Conservation (phyloP, 2,888 invertebrate species). For the Orchestes rusci region DNA sequence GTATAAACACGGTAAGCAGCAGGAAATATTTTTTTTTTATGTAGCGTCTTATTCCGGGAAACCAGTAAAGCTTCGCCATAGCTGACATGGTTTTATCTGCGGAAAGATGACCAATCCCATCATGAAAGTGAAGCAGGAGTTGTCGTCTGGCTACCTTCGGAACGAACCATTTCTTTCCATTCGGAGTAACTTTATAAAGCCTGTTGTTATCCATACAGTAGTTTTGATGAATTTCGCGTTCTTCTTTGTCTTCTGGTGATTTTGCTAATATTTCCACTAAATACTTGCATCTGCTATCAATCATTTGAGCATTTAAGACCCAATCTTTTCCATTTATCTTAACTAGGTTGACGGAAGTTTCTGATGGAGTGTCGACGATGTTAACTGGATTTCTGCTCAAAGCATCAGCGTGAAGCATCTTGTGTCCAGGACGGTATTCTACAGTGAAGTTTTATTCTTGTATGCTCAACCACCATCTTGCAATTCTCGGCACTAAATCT, state of each 20-base stretch:
- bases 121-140: not conserved
- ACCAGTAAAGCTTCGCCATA: conserved; percentile 17
- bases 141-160: conserved; percentile 33
- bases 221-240: conserved; percentile 19
- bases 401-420: conserved; percentile 27
- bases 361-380: not conserved
- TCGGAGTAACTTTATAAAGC: conserved; percentile 23
- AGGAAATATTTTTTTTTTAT: conserved; percentile 2
- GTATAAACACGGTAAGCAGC: conserved; percentile 14
- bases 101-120: not conserved
- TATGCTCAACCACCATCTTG: conserved; percentile 27
- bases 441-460: conserved; percentile 27
- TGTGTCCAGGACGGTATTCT: conserved; percentile 22
- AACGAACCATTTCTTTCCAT: conserved; percentile 32
- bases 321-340: conserved; percentile 13
- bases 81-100: conserved; percentile 7
- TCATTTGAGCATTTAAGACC: conserved; percentile 8
- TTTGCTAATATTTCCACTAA: conserved; percentile 2
- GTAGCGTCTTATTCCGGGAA: conserved; percentile 18
- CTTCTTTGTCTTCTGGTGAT: conserved; percentile 1
- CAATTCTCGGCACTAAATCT: conserved; percentile 30
- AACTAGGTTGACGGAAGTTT: not conserved
- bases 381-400: conserved; percentile 27
- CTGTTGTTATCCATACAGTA: conserved; percentile 17
- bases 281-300: conserved; percentile 5